phyloP scores from a whole-genome alignment of 2,113 vertebrate genomes.

The Otis tarda region DNA sequence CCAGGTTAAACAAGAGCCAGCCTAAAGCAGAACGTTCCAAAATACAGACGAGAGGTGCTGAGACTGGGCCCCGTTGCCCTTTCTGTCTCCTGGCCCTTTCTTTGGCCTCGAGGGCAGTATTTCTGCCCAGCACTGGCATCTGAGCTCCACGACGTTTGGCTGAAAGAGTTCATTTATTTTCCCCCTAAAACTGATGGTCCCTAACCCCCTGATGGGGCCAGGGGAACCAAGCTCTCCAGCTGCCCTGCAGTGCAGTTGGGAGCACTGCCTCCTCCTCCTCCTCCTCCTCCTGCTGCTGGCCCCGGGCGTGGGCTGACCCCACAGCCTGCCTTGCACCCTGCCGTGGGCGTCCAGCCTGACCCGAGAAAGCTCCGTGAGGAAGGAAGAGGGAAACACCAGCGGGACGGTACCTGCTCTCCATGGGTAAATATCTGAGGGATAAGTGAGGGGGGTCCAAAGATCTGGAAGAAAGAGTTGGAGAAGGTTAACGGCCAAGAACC shows the following conservation, averaged over 20 bases:
- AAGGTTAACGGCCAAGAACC: slow-evolving; percentile 65
- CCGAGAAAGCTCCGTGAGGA: background rate
- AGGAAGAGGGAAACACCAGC: slow-evolving; percentile 18
- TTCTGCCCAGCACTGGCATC: background rate
- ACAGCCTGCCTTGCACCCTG: background rate
- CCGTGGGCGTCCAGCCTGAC: background rate
- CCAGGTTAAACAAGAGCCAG: background rate
- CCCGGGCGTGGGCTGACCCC: background rate
- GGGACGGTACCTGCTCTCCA: slow-evolving; percentile 80
- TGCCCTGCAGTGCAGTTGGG: background rate
- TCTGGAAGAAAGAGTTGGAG: slow-evolving; percentile 80
- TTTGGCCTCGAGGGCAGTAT: background rate
- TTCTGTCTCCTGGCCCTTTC: background rate
- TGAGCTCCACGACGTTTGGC: background rate
- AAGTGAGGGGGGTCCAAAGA: slow-evolving; percentile 82
- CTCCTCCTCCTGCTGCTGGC: background rate
- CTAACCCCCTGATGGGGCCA: background rate
- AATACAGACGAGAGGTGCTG: background rate
- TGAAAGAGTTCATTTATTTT: background rate
- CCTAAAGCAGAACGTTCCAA: background rate
- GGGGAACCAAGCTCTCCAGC: background rate
- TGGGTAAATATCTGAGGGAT: slow-evolving; percentile 82
- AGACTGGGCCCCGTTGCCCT: background rate
- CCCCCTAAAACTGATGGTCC: background rate
- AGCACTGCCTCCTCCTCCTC: background rate